Base-by-base conservation (phyloP, 2,113 vertebrate species). In the Marmota flaviventris region DNA sequence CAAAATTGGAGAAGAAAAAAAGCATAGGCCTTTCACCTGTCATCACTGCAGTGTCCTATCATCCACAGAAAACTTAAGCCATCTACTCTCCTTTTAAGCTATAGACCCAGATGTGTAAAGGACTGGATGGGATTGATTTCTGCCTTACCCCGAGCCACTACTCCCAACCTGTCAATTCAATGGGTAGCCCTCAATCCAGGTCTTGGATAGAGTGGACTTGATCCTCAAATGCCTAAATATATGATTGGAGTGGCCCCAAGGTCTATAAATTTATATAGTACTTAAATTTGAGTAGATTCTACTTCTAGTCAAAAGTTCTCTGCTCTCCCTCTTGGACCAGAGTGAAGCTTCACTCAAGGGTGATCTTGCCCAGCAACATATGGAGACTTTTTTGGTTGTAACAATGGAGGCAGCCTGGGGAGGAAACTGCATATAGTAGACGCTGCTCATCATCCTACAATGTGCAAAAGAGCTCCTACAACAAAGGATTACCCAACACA, bases 1-100 rank as follows among this genome's bases (percentile, higher is more conserved):
- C 42, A 82, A 63, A 79, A 91, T 20, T 63, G 34, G 86, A 96
- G 87, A 83, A 83, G 32, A 61, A 63, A 61, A 91, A 90, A 61
- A 73, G 12, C 48, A n/a, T 10, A 70, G n/a, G 39, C 7, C 63
- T 91, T 91, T 83, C 56, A 84, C 39, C 22, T 72, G 45, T 78
- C 73, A 22, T 58, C 51, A 63, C 48, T 51, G 27, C 72, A 67
- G 91, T 63, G 32, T 56, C 45, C 0, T 29, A 42, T 83, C 32
- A 17, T n/a, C n/a, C 70, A 92, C 81, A 76, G 53, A 87, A 48
- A 93, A 85, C 67, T 39, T 18, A 84, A 42, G 70, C 48, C 0
- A 0, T 70, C 69, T 81, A 53, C 53, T 70, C 39, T 86, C 37
- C 39, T 90, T 83, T 63, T 53, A 91, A 56, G 29, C 91, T 91